These are phyloP conservation scores for Phylloscopus whistleri DNA, from an alignment of 2,113 vertebrate species.

Conservation along the genomic window DNA sequence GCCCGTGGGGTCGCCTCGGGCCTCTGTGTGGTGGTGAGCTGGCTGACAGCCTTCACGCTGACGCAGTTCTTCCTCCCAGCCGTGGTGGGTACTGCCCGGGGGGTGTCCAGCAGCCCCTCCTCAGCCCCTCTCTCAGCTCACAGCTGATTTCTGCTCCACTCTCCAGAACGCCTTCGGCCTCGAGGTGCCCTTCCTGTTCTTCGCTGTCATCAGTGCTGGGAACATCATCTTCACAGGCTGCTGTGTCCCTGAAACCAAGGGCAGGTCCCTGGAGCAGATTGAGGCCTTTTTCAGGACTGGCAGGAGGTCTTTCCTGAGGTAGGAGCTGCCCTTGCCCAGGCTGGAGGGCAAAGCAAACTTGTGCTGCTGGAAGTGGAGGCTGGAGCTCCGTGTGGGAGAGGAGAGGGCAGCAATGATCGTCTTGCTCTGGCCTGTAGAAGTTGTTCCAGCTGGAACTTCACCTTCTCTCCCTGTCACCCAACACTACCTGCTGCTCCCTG, in stretches of 20 bases:
- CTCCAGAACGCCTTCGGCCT: conserved; percentile 77
- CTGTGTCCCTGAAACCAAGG: conserved; percentile 89
- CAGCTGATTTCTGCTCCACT: fast-evolving
- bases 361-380: background rate
- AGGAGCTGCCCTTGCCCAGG: background rate
- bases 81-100: conserved; percentile 62
- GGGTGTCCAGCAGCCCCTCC: background rate
- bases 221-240: conserved; percentile 86
- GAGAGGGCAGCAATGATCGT: fast-evolving
- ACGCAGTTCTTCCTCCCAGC: conserved; percentile 82
- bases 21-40: conserved; percentile 88
- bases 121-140: background rate
- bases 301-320: conserved; percentile 64
- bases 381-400: background rate
- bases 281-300: conserved; percentile 87
- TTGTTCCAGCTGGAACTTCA: background rate
- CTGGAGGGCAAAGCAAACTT: background rate
- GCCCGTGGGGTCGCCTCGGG: conserved; percentile 87
- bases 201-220: conserved; percentile 77
- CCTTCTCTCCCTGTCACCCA: background rate
- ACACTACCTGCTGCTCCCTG: background rate
- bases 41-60: conserved; percentile 89
- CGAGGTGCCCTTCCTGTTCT: conserved; percentile 86
- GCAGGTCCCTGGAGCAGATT: conserved; percentile 90
- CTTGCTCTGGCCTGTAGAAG: background rate